A percentile compares a stretch with the other conserved stretches of the same genome.
Evolutionary conservation across 2,797 vertebrate genomes (phyloP).

Genomic region (Sebastes iracundus): DNA sequence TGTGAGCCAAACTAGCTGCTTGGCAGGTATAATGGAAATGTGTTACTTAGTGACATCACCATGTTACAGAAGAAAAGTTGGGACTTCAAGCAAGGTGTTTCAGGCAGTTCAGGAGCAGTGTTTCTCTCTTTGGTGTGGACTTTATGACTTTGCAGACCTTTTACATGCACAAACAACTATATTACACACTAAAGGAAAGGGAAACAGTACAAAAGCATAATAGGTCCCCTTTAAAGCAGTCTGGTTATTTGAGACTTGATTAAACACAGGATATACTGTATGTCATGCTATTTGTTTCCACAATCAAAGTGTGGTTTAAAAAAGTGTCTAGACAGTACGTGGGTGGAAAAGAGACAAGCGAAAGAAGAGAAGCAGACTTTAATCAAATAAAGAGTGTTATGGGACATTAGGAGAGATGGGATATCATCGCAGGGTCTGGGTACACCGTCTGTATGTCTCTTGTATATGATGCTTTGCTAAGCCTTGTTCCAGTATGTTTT

Average conservation of each 20-base stretch:
- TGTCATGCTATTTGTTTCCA: neutral
- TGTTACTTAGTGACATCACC: too few relatives aligned
- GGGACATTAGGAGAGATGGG: conserved; percentile 23
- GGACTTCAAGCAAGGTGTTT: accelerated
- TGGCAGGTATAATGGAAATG: too few relatives aligned
- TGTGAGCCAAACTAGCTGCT: too few relatives aligned
- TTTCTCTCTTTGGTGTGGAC: too few relatives aligned
- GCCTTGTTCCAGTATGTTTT: conserved; percentile 23
- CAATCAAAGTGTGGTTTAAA: neutral
- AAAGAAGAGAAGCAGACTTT: conserved; percentile 16
- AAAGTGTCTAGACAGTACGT: neutral
- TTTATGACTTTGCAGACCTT: too few relatives aligned
- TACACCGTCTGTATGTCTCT: neutral
- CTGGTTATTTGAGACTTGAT: conserved; percentile 1
- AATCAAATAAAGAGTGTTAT: conserved; percentile 50
- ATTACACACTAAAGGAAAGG: too few relatives aligned
- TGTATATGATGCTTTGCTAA: neutral
- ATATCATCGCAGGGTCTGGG: neutral
- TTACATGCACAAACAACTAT: too few relatives aligned
- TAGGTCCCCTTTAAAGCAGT: neutral
- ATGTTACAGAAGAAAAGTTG: too few relatives aligned
- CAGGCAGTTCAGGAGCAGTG: too few relatives aligned
- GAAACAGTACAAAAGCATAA: too few relatives aligned
- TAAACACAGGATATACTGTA: neutral
- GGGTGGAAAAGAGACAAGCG: conserved; percentile 28